Percentiles rank a stretch among this genome's conserved stretches.
Conservation (phyloP, 1,140 invertebrate species). For the Drosophila fuyamai region DNA sequence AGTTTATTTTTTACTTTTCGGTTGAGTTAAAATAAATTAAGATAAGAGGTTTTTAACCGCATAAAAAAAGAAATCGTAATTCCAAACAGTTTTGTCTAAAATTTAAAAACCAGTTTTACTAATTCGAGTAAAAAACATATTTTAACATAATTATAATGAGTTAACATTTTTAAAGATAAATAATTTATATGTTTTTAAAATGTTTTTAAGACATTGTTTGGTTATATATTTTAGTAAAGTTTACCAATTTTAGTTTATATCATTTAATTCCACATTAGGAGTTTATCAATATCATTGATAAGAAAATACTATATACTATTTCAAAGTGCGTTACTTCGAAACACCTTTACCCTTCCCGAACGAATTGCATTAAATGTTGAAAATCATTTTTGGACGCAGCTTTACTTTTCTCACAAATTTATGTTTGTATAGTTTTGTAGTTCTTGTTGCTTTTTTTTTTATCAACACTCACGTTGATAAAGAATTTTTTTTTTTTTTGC, state of each 20-base stretch:
- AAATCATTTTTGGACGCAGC: conserved; percentile 20
- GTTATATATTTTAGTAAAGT: neutral
- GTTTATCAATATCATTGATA: neutral
- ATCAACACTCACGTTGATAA: conserved; percentile 51
- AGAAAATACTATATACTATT: neutral
- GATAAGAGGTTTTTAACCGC: neutral
- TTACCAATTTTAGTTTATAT: neutral
- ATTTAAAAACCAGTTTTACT: no score
- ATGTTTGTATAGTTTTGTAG: conserved; percentile 8
- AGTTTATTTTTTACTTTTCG: neutral
- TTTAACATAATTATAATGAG: no score
- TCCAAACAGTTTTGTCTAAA: no score
- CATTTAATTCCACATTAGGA: neutral
- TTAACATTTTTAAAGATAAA: no score
- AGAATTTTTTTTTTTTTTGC: conserved; percentile 19
- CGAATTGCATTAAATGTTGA: conserved; percentile 24
- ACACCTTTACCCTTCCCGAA: neutral
- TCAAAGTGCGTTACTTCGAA: neutral
- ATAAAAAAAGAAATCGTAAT: neutral
- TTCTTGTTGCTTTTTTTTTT: conserved; percentile 20
- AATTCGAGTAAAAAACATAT: no score
- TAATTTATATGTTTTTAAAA: no score
- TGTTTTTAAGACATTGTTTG: no score
- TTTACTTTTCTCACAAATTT: conserved; percentile 21
- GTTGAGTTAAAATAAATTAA: neutral